phyloP scores from a whole-genome alignment of 2,888 invertebrate genomes.

The Amblyjoppa fuscipennis region DNA sequence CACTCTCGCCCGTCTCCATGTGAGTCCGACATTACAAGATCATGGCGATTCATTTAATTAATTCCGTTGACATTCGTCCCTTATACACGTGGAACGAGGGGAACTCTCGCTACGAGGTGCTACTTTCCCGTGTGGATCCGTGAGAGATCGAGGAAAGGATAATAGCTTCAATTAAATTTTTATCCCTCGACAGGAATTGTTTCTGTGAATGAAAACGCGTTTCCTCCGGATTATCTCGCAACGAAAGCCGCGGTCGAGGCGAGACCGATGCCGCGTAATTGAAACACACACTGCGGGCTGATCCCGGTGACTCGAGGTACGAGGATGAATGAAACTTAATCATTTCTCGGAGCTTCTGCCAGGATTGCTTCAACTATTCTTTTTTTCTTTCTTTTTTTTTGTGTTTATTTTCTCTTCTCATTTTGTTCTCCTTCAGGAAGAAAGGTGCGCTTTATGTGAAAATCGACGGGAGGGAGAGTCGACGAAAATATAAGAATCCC shows the following conservation, averaged over 20 bases:
- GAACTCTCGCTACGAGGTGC: background rate
- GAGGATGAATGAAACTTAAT: slow-evolving; percentile 6
- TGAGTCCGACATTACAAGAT: background rate
- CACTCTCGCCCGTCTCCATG: background rate
- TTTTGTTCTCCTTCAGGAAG: slow-evolving; percentile 4
- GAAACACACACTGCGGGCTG: background rate
- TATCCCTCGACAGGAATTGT: slow-evolving; percentile 27
- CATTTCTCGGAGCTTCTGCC: background rate
- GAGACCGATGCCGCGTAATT: background rate
- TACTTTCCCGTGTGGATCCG: background rate
- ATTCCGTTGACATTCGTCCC: background rate
- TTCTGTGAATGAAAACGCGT: slow-evolving; percentile 25
- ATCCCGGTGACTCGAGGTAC: background rate
- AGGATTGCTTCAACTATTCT: background rate
- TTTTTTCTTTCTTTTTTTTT: slow-evolving; percentile 30
- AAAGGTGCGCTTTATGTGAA: slow-evolving; percentile 40
- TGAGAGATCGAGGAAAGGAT: background rate
- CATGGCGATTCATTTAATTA: slow-evolving; percentile 43
- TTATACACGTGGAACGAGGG: background rate
- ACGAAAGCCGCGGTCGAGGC: background rate
- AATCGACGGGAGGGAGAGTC: slow-evolving; percentile 33
- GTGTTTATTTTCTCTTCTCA: slow-evolving; percentile 28
- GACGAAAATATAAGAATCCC: slow-evolving; percentile 51
- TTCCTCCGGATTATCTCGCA: slow-evolving; percentile 10
- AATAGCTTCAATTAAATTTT: slow-evolving; percentile 20